phyloP scores from a whole-genome alignment of 2,113 vertebrate genomes.

The Prietella phreatophila region DNA sequence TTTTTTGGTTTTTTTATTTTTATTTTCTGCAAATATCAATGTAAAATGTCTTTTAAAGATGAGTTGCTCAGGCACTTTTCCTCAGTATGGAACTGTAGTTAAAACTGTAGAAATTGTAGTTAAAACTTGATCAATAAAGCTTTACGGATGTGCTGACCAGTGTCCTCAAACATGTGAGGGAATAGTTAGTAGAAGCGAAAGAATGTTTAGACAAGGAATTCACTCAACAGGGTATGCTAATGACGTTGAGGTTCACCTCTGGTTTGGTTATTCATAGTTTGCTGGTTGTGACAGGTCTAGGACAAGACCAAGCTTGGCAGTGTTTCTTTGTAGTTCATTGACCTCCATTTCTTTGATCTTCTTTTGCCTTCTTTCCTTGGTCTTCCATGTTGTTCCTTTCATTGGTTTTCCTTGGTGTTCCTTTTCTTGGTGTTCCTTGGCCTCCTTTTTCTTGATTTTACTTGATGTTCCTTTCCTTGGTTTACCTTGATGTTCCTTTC shows the following conservation, averaged over 20 bases:
- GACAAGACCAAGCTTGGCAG: not conserved
- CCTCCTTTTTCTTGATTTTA: too few relatives aligned
- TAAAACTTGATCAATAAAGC: constrained; percentile 40
- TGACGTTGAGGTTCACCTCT: not conserved
- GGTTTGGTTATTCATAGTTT: not conserved
- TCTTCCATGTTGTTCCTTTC: not conserved
- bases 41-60: constrained; percentile 29
- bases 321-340: not conserved
- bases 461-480: not conserved
- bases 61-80: not conserved
- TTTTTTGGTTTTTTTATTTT: not conserved
- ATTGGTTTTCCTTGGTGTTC: not conserved
- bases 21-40: not conserved
- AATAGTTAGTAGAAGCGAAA: not conserved
- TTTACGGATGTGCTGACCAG: not conserved
- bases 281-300: not conserved
- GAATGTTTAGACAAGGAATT: not conserved
- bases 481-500: not conserved
- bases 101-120: constrained; percentile 12
- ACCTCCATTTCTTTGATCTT: not conserved
- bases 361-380: not conserved
- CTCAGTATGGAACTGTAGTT: constrained; percentile 16
- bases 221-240: not conserved
- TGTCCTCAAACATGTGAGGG: not conserved
- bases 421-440: not conserved